Evolutionary conservation across 2,113 vertebrate species (phyloP), one percentile per base, ranked within the genome.

Genomic region (Delphinapterus leucas): DNA sequence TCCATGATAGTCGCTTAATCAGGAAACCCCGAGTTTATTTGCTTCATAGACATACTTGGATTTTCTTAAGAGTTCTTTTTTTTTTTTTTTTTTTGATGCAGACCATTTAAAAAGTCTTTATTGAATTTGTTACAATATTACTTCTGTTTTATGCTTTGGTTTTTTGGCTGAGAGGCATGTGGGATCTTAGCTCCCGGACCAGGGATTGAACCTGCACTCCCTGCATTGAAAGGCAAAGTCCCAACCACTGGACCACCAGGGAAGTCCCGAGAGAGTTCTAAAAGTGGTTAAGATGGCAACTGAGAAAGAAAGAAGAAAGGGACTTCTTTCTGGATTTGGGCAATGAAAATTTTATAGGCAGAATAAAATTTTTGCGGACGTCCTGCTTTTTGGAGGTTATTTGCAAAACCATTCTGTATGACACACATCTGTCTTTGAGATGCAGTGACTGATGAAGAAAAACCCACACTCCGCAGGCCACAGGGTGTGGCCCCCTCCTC

Each of bases 51-150:
- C 8, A 85, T 85, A 28, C 61, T 84, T 93, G 47, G 73, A 55
- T 88, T 96, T 96, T 92, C 76, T 79, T 86, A 79, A 76, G 85
- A 79, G 55, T 70, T 80, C 49, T 88, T 53, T 53, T 53, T 18
- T 53, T 53, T 49, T 38, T 15, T 53, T 49, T 49, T 15, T 53
- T 14, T 53, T 15, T 53, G 4, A 53, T 53, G 53, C 17, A 15
- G 53, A 17, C 53, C 53, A 18, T 17, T 53, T 18, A 53, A 53
- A 53, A 53, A 18, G 53, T 53, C 53, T 53, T 53, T 53, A 53
- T 17, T 53, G 53, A 18, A 53, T 53, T 53, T 53, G 53, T 53
- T 53, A 53, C 53, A 53, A 53, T 53, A 53, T 53, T 53, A 53
- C 53, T 53, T 53, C 53, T 53, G 53, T 53, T 53, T 53, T 53